These are phyloP conservation scores for Araneus ventricosus DNA, from an alignment of 1,140 invertebrate species.

Conservation along the genomic window DNA sequence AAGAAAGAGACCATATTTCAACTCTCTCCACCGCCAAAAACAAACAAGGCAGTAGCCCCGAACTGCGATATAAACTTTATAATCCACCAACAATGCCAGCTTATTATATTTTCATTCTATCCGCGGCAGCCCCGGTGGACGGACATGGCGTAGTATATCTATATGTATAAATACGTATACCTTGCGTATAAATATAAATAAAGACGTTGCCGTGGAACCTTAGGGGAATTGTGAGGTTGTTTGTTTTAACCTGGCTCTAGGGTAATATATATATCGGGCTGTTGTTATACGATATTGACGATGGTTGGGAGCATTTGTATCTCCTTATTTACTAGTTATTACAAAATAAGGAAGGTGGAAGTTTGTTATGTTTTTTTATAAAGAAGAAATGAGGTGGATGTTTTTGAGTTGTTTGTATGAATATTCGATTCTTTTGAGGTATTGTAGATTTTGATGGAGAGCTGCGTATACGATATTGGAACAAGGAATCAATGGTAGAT, in stretches of 20 bases:
- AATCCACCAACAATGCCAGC: constrained; percentile 46
- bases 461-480: too few relatives aligned
- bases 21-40: not conserved
- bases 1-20: constrained; percentile 27
- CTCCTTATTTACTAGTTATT: constrained; percentile 18
- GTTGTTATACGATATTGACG: not conserved
- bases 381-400: not conserved
- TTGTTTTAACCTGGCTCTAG: constrained; percentile 43
- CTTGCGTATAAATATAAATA: constrained; percentile 27
- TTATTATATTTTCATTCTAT: constrained; percentile 56
- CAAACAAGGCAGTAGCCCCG: not conserved
- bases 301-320: not conserved
- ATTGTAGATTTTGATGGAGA: not conserved
- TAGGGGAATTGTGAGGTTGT: not conserved
- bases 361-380: not conserved
- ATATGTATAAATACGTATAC: constrained; percentile 22
- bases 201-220: not conserved
- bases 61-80: constrained; percentile 53
- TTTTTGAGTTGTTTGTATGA: not conserved
- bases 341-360: not conserved
- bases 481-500: too few relatives aligned
- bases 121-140: not conserved
- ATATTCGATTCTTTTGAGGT: not conserved
- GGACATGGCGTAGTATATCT: not conserved
- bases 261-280: constrained; percentile 15